These are phyloP conservation scores for Mus pahari DNA, from an alignment of 2,113 vertebrate genomes.

Conservation along the genomic window DNA sequence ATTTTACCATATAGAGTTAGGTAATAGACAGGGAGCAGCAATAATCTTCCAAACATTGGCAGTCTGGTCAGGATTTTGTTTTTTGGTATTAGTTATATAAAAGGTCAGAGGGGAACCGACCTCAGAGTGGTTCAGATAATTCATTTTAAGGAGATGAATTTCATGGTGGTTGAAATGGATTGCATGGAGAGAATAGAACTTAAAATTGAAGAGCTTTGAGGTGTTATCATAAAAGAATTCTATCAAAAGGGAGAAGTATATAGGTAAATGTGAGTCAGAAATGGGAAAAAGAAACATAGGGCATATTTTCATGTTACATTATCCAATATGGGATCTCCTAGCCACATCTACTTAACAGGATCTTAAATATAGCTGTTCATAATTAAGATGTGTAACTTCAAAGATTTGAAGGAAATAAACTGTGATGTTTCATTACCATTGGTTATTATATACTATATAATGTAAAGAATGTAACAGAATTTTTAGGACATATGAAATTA, in stretches of 20 bases:
- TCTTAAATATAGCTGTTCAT: neutral
- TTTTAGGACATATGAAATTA: neutral
- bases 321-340: neutral
- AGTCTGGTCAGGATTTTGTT: neutral
- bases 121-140: no score
- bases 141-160: neutral
- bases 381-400: neutral
- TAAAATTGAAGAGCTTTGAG: neutral
- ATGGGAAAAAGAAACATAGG: neutral
- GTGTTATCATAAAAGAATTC: neutral
- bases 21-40: neutral
- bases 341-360: neutral
- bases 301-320: neutral
- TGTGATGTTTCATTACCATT: neutral
- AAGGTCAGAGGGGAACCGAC: neutral
- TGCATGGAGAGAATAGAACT: neutral
- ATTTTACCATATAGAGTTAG: neutral
- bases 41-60: neutral
- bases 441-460: neutral
- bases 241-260: neutral
- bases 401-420: neutral
- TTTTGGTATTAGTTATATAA: conserved; percentile 3
- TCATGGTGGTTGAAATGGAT: neutral
- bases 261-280: neutral
- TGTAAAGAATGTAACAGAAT: neutral